Evolutionary conservation across 2,888 invertebrate species (phyloP).

Genomic region (Hedychridium roseum): DNA sequence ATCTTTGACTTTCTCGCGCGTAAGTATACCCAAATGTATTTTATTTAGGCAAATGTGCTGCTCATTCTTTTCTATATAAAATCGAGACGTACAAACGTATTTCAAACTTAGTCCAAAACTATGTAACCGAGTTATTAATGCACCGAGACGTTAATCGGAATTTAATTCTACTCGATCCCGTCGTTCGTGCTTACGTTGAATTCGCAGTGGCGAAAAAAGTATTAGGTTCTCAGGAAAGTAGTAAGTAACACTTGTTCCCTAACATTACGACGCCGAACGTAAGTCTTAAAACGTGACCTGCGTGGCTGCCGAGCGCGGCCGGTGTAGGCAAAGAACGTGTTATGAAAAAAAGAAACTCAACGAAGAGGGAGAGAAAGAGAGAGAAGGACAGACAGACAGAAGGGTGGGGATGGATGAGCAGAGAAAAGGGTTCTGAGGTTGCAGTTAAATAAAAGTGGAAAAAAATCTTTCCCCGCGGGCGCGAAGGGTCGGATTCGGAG

Average conservation of each 20-base stretch:
- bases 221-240: too few relatives aligned
- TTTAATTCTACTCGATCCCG: too few relatives aligned
- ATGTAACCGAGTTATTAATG: too few relatives aligned
- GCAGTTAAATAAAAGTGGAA: conserved; percentile 47
- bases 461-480: conserved; percentile 35
- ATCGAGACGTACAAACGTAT: too few relatives aligned
- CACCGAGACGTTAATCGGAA: too few relatives aligned
- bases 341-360: neutral
- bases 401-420: neutral
- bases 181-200: too few relatives aligned
- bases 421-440: conserved; percentile 37
- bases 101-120: too few relatives aligned
- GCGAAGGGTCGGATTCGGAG: conserved; percentile 28
- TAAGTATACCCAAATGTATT: too few relatives aligned
- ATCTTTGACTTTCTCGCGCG: too few relatives aligned
- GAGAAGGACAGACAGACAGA: neutral
- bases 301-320: neutral
- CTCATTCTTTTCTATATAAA: too few relatives aligned
- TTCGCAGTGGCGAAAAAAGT: too few relatives aligned
- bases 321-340: neutral
- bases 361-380: conserved; percentile 1
- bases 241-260: conserved; percentile 34
- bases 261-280: conserved; percentile 39
- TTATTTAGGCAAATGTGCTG: too few relatives aligned
- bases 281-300: conserved; percentile 43